phyloP scores from a whole-genome alignment of 2,888 invertebrate genomes.

The Notodonta dromedarius region DNA sequence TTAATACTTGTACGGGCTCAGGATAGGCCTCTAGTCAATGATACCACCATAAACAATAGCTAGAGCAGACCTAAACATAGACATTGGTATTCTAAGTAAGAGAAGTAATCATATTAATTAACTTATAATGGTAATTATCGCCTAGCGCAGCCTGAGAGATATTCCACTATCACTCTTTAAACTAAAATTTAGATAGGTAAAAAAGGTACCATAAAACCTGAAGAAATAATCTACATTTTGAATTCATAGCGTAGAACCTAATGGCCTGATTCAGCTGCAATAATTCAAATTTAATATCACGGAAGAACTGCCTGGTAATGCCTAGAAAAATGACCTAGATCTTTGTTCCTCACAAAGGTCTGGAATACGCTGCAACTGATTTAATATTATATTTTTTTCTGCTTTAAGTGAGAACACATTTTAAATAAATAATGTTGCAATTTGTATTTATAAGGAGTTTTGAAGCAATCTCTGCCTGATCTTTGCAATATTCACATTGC shows the following conservation, averaged over 20 bases:
- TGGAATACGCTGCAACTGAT: neutral
- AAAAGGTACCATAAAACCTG: too few relatives aligned
- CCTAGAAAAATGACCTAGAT: constrained; percentile 19
- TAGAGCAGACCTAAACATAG: too few relatives aligned
- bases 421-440: neutral
- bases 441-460: neutral
- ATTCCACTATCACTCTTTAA: too few relatives aligned
- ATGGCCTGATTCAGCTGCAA: constrained; percentile 20
- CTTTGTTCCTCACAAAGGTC: constrained; percentile 12
- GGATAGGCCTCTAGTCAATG: too few relatives aligned
- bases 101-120: too few relatives aligned
- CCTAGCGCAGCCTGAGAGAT: too few relatives aligned
- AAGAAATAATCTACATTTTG: neutral
- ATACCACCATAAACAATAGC: too few relatives aligned
- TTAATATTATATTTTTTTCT: neutral
- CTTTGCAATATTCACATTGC: too few relatives aligned
- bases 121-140: too few relatives aligned
- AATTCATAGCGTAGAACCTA: constrained; percentile 10
- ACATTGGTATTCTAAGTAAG: too few relatives aligned
- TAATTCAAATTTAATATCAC: constrained; percentile 37
- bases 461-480: neutral
- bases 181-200: too few relatives aligned
- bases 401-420: neutral
- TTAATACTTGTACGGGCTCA: too few relatives aligned
- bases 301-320: constrained; percentile 27